phyloP scores from a whole-genome alignment of 2,113 vertebrate species.

The Herpetotheres cachinnans region DNA sequence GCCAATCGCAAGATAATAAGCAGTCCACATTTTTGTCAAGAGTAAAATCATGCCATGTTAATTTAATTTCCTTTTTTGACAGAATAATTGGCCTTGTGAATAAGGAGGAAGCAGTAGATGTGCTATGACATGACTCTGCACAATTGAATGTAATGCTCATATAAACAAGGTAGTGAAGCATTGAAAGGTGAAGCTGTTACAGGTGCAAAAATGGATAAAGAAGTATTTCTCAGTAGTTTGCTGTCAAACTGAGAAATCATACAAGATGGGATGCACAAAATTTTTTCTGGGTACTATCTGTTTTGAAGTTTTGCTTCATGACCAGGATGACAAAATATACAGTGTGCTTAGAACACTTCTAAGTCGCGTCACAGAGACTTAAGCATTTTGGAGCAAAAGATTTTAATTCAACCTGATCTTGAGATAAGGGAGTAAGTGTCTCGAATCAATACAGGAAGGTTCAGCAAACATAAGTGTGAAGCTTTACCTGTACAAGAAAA shows the following conservation, averaged over 20 bases:
- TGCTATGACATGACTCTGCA: not conserved
- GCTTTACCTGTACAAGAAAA: not conserved
- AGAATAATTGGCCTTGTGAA: not conserved
- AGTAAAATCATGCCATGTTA: not conserved
- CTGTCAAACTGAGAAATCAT: not conserved
- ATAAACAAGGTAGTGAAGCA: not conserved
- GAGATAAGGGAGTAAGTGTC: not conserved
- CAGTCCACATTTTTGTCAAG: not conserved
- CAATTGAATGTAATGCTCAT: not conserved
- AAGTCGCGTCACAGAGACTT: not conserved
- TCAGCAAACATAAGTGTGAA: not conserved
- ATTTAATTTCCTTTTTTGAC: slow-evolving; percentile 25
- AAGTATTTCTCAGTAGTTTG: not conserved
- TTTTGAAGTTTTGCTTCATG: not conserved
- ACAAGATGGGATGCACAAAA: not conserved
- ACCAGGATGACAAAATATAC: not conserved
- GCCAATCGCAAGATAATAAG: not conserved
- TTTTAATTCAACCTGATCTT: not conserved
- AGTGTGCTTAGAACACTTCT: not conserved
- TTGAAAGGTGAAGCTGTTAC: not conserved
- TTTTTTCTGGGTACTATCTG: not conserved
- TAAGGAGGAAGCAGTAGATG: not conserved
- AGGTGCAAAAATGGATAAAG: not conserved
- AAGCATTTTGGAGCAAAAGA: not conserved
- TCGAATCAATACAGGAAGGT: not conserved